Evolutionary conservation across 1,140 invertebrate species (phyloP).

Genomic region (Chironomus striatipennis): DNA sequence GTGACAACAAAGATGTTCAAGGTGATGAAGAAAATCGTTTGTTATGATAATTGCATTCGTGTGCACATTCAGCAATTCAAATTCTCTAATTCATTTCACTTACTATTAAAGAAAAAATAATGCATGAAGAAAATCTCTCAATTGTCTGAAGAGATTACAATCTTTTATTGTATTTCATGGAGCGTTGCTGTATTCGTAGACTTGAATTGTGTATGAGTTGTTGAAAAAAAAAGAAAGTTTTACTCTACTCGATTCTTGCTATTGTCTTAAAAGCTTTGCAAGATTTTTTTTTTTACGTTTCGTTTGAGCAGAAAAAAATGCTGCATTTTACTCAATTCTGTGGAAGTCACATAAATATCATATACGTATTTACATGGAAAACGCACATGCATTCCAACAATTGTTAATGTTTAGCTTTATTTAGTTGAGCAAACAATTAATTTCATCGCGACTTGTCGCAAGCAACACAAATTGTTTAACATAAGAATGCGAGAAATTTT

Average conservation of each 20-base stretch:
- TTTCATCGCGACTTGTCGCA: not conserved
- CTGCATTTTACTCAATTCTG: not conserved
- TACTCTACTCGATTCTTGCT: not conserved
- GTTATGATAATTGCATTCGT: not conserved
- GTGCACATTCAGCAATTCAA: not conserved
- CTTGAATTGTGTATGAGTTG: not conserved
- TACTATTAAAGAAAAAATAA: not conserved
- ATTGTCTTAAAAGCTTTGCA: not conserved
- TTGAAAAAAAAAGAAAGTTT: conserved; percentile 1
- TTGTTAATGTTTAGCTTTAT: not conserved
- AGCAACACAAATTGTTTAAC: not conserved
- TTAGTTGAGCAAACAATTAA: not conserved
- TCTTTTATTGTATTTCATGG: not conserved
- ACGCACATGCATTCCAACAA: not conserved
- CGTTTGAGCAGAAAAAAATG: not conserved
- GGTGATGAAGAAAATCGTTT: not conserved
- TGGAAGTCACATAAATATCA: not conserved
- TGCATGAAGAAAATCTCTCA: not conserved
- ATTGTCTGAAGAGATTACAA: not conserved
- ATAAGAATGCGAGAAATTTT: not conserved
- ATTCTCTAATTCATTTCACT: not conserved
- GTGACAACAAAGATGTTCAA: too few species aligned
- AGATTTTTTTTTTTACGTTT: not conserved
- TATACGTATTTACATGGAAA: not conserved
- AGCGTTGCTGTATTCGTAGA: not conserved